Conservation (phyloP, 2,888 invertebrate genomes). For the Drosophila rellima region DNA sequence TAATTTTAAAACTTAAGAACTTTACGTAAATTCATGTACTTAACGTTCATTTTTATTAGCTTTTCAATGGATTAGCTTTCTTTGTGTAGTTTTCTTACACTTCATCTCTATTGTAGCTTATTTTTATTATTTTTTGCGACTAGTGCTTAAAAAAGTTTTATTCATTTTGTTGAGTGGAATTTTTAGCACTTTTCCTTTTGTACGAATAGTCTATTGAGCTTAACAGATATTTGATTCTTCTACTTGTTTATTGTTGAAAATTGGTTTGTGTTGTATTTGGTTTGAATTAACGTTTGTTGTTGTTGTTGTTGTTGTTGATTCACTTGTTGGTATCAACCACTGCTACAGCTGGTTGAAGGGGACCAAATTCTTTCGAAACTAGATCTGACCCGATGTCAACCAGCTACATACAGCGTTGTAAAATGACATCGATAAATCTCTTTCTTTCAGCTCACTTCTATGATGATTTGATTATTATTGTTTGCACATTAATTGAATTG, state of each 20-base stretch:
- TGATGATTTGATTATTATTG: constrained; percentile 17
- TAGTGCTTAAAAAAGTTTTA: background rate
- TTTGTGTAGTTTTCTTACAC: background rate
- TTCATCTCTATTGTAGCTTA: background rate
- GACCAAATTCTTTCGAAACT: constrained; percentile 88
- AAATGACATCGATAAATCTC: constrained; percentile 13
- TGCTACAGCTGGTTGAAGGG: constrained; percentile 92
- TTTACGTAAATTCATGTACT: background rate
- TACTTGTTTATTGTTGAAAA: constrained; percentile 5
- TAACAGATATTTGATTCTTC: background rate
- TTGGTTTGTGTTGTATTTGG: background rate
- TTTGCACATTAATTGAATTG: constrained; percentile 54
- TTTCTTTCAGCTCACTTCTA: background rate
- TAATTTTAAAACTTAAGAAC: background rate
- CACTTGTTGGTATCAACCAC: constrained; percentile 84
- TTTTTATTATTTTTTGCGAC: background rate
- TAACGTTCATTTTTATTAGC: background rate
- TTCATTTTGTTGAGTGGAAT: constrained; percentile 8
- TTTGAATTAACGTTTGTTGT: background rate
- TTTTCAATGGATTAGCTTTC: background rate
- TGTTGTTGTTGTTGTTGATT: constrained; percentile 1
- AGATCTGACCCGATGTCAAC: constrained; percentile 91
- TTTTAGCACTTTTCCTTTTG: constrained; percentile 2
- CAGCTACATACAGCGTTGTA: constrained; percentile 88
- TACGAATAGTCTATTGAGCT: background rate